Base-by-base conservation (phyloP, 2,888 invertebrate genomes). In the Heliothis peltigera region DNA sequence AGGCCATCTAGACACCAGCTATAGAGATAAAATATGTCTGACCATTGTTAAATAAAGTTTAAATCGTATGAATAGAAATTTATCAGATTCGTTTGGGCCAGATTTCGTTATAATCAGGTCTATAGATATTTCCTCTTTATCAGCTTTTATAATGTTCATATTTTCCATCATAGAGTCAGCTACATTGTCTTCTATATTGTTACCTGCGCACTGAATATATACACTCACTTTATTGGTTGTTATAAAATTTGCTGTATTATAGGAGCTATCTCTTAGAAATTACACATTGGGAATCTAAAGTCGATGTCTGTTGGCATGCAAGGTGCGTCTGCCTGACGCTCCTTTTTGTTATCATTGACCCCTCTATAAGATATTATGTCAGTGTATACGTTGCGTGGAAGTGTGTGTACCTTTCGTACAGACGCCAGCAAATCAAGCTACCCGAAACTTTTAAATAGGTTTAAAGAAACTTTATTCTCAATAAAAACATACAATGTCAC, bases 21-120 rank as follows among this genome's bases (percentile, higher is more conserved):
- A 94, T 69, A 88, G 94, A 79, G 94, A 94, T 72, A 91, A 91
- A 75, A 94, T 94, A 70, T 93, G 94, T 80, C 85, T 94, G 70
- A 94, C 94, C 52, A 92, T 94, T 77, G 90, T 94, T 19, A 94
- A 94, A 81, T 93, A 87, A 61, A 15, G 15, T 25, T 49, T 42
- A 56, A 57, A 42, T 32, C 4, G 48, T 47, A 32, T 49, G 76
- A 60, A 63, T 66, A 7, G 54, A 46, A 51, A 47, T 25, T 25
- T 48, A 2, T 17, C 1, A 25, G 39, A 25, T 25, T 32, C 12
- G 22, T 22, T 22, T 22, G 22, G 4, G 4, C 22, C 22, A 22
- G 22, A 2, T 32, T 10, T 32, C 10, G 32, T 12, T 32, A n/a
- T 10, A 32, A 32, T n/a, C 15, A 39, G 15, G 4, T 39, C 39